Conservation (phyloP, 2,113 vertebrate species). For the Manacus vitellinus region DNA sequence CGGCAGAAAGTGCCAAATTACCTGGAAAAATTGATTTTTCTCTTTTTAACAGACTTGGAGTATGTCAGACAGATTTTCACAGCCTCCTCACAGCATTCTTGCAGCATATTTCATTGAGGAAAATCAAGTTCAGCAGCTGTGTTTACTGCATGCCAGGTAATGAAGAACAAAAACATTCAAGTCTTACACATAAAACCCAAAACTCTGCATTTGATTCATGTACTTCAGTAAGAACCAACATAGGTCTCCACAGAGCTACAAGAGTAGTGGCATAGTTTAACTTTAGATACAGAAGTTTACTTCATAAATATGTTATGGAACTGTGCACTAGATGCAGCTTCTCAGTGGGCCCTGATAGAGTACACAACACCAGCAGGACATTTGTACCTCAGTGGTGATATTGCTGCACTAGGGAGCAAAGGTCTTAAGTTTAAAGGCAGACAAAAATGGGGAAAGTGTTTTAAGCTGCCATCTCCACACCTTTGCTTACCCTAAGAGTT, state of each 20-base stretch:
- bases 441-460: not conserved
- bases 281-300: not conserved
- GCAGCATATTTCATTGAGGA: not conserved
- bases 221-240: not conserved
- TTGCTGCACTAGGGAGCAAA: not conserved
- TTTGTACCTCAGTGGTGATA: no score
- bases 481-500: not conserved
- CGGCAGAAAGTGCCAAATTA: not conserved
- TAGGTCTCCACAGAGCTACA: not conserved
- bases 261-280: not conserved
- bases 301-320: not conserved
- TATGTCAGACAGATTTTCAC: not conserved
- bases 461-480: not conserved
- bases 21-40: not conserved
- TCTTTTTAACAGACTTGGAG: not conserved
- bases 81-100: not conserved
- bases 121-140: not conserved
- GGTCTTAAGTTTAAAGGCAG: not conserved
- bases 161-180: not conserved
- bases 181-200: not conserved
- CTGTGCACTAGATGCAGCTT: not conserved
- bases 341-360: not conserved
- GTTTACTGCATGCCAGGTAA: not conserved
- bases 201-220: not conserved
- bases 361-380: not conserved